Percentiles rank a stretch among this genome's conserved stretches.
Evolutionary conservation across 2,113 vertebrate species (phyloP).

Genomic region (Pachycephala philippinensis): DNA sequence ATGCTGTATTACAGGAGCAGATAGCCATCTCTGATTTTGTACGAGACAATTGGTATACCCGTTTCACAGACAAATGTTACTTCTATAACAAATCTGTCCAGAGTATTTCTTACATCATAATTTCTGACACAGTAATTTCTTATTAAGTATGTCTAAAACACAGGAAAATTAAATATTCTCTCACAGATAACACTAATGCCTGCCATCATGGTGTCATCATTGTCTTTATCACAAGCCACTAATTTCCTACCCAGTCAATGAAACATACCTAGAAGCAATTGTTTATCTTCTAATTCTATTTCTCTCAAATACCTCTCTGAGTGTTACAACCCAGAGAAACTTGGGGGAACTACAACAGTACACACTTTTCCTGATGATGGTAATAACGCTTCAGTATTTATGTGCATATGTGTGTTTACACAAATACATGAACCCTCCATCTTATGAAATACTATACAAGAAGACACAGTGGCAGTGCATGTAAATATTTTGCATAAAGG

Average conservation of each 20-base stretch:
- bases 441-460: neutral
- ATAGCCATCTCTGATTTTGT: neutral
- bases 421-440: neutral
- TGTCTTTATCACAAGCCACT: neutral
- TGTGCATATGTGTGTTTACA: neutral
- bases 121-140: neutral
- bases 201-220: neutral
- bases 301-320: neutral
- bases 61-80: neutral
- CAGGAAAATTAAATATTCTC: neutral
- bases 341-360: neutral
- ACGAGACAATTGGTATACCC: neutral
- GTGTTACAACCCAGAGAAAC: neutral
- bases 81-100: neutral
- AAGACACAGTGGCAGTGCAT: neutral
- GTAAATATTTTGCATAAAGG: neutral
- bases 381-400: neutral
- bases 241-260: neutral
- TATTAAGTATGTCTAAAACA: neutral
- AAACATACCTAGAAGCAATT: neutral
- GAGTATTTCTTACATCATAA: neutral
- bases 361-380: neutral
- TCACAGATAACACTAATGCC: neutral
- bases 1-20: neutral
- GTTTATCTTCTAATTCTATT: neutral